Percentiles rank a stretch among this genome's conserved stretches.
Evolutionary conservation across 30 jellyfish, hydroid and myxozoan genomes (phyloP).

Genomic region (Hydra vulgaris): DNA sequence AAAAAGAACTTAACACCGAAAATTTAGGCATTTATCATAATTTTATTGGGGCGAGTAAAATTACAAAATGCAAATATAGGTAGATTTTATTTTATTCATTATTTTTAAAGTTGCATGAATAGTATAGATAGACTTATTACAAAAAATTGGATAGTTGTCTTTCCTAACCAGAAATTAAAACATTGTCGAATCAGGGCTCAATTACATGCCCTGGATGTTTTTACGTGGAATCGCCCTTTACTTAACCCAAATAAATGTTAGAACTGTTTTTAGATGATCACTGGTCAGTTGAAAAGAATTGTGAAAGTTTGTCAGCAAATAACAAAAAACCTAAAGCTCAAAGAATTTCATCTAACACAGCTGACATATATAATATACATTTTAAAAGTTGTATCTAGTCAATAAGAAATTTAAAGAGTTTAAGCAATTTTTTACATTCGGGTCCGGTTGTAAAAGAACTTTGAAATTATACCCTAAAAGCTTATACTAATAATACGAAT

Average conservation of each 20-base stretch:
- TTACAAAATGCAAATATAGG: neutral
- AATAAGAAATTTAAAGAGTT: neutral
- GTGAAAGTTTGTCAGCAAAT: neutral
- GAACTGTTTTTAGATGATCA: neutral
- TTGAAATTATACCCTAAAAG: neutral
- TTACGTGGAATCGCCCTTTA: neutral
- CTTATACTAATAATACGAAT: neutral
- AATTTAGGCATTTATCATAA: neutral
- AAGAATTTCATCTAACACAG: neutral
- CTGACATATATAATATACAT: neutral
- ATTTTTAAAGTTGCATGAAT: neutral
- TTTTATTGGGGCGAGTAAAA: neutral
- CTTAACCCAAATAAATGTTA: neutral
- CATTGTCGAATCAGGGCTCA: neutral
- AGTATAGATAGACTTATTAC: neutral
- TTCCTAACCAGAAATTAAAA: neutral
- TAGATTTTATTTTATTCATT: neutral
- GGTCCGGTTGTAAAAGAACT: neutral
- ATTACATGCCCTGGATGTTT: neutral
- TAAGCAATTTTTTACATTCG: neutral
- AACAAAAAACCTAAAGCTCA: neutral
- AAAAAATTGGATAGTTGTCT: neutral
- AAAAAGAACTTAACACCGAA: neutral
- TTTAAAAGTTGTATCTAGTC: neutral
- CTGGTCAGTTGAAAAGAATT: neutral